These are phyloP conservation scores for Megaceryle maxima DNA, from an alignment of 2,113 vertebrate species.

Conservation along the genomic window DNA sequence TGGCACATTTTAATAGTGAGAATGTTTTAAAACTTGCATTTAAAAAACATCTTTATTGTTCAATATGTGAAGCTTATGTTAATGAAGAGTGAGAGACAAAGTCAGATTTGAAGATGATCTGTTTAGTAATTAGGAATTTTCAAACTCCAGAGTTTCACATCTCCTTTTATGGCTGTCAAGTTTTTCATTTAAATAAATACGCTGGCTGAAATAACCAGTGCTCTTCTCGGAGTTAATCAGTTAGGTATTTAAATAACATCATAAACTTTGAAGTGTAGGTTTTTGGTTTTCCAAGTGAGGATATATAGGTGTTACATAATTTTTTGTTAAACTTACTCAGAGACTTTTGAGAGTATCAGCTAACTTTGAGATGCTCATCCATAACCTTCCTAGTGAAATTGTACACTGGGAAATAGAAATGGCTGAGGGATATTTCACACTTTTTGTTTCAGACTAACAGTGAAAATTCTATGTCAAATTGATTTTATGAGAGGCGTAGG, in stretches of 20 bases:
- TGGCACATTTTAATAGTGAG: constrained; percentile 26
- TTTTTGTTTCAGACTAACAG: neutral
- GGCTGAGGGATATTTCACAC: neutral
- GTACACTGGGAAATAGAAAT: neutral
- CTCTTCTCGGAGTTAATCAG: neutral
- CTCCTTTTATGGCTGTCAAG: neutral
- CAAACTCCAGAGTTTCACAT: neutral
- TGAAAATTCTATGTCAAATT: neutral
- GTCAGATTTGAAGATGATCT: neutral
- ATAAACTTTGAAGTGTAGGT: neutral
- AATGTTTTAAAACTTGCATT: neutral
- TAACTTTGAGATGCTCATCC: neutral
- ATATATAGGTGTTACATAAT: neutral
- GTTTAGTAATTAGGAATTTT: neutral
- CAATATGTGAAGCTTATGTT: neutral
- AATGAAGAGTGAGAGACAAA: neutral
- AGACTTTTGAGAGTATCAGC: neutral
- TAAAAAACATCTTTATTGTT: neutral
- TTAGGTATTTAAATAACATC: neutral
- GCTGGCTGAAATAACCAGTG: neutral
- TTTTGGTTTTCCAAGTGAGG: neutral
- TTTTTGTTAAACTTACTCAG: neutral
- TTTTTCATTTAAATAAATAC: neutral
- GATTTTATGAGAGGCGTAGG: neutral
- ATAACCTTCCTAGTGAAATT: neutral